Conservation (phyloP, 2,888 invertebrate genomes). For the Fragum sueziense region DNA sequence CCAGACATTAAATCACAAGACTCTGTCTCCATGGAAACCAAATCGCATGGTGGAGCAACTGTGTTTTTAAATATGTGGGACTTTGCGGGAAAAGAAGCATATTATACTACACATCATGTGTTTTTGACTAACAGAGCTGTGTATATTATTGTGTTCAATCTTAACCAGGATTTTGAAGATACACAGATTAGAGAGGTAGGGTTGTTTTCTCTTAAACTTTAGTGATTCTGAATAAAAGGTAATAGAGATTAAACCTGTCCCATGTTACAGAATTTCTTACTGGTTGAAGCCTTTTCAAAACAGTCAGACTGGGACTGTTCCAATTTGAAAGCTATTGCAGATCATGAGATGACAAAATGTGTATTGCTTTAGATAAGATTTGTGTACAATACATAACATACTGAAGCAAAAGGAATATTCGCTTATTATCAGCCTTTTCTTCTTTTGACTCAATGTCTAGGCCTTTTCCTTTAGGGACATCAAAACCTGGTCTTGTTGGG, state of each 20-base stretch:
- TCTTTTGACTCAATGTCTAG: neutral
- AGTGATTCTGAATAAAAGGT: neutral
- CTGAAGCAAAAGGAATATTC: neutral
- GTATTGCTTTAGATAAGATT: neutral
- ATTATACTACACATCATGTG: constrained; percentile 80
- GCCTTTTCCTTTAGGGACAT: no score
- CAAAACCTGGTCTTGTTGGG: no score
- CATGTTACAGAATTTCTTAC: neutral
- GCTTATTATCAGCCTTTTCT: neutral
- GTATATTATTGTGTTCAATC: constrained; percentile 82
- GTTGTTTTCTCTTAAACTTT: no score
- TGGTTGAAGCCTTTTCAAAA: no score
- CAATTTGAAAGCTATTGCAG: neutral
- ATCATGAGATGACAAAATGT: neutral
- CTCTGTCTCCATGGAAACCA: constrained; percentile 48
- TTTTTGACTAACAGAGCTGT: constrained; percentile 81
- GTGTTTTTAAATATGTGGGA: constrained; percentile 81
- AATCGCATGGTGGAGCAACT: constrained; percentile 54
- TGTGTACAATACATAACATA: neutral
- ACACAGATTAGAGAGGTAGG: constrained; percentile 17
- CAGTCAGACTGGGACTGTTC: neutral
- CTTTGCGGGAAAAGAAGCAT: constrained; percentile 80
- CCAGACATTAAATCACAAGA: constrained; percentile 51
- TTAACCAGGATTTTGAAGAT: constrained; percentile 76
- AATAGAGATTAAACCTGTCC: neutral